Conservation (phyloP, 2,797 vertebrate species). For the Catostomus latipinnis region DNA sequence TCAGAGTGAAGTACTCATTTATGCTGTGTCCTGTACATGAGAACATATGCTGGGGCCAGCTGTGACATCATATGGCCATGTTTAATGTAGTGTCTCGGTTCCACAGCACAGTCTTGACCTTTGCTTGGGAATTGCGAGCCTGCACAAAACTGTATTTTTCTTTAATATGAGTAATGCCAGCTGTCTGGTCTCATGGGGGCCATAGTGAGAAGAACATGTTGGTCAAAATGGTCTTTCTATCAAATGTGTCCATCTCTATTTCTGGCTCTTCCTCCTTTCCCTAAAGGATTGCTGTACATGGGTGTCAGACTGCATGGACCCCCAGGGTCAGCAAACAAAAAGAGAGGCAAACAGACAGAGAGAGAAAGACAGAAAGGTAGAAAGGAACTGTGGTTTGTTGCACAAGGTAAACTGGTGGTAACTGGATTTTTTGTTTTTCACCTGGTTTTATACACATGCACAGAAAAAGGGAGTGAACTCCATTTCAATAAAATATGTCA, state of each 20-base stretch:
- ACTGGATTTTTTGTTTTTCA: too few species aligned
- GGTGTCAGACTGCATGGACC: neutral
- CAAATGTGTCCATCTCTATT: conserved; percentile 30
- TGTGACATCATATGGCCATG: neutral
- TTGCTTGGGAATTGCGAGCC: conserved; percentile 4
- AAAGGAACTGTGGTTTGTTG: neutral
- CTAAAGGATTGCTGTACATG: neutral
- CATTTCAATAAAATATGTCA: too few species aligned
- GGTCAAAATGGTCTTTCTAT: conserved; percentile 27
- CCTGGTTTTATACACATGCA: neutral
- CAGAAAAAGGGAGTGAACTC: neutral
- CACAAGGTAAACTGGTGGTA: neutral
- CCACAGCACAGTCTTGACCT: conserved; percentile 22
- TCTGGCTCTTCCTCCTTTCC: conserved; percentile 21
- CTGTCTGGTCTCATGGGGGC: conserved; percentile 7
- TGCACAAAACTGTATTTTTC: conserved; percentile 24
- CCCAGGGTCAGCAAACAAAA: conserved; percentile 6
- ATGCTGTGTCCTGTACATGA: neutral
- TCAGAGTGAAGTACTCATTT: too few species aligned
- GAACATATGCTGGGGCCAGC: neutral
- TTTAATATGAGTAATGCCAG: conserved; percentile 36
- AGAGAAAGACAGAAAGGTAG: neutral
- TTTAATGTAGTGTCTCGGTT: conserved; percentile 16
- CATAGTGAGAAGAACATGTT: conserved; percentile 8
- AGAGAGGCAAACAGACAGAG: neutral